phyloP scores from a whole-genome alignment of 1,140 invertebrate species.

The Amphibalanus amphitrite region DNA sequence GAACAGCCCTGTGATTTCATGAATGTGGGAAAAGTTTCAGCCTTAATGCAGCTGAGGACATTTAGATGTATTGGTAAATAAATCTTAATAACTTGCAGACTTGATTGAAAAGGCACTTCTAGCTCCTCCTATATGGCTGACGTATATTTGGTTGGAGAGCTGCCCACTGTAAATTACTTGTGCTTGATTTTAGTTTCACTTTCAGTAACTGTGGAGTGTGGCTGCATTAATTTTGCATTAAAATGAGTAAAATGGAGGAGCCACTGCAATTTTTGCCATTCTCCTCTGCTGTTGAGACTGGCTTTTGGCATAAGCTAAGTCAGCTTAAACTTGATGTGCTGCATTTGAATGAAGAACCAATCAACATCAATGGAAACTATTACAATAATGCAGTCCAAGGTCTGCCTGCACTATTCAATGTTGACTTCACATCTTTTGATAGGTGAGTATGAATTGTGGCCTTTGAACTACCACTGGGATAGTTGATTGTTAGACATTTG shows the following conservation, averaged over 20 bases:
- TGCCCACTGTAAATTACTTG: no score
- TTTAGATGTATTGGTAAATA: no score
- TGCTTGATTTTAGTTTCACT: no score
- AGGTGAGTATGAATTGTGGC: slow-evolving; percentile 34
- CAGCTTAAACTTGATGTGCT: slow-evolving; percentile 76
- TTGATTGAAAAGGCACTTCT: no score
- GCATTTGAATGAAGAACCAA: slow-evolving; percentile 52
- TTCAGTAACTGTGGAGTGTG: slow-evolving; percentile 10
- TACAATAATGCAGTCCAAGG: slow-evolving; percentile 35
- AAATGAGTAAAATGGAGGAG: slow-evolving; percentile 3
- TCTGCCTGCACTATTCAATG: slow-evolving; percentile 30
- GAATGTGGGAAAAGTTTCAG: no score
- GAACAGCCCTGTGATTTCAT: no score
- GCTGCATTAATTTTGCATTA: slow-evolving; percentile 9
- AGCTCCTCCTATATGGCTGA: no score
- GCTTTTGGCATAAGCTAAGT: slow-evolving; percentile 79
- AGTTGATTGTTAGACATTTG: neutral
- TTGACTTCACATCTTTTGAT: slow-evolving; percentile 66
- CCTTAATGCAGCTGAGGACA: no score
- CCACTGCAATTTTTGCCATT: slow-evolving; percentile 34
- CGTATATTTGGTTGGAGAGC: no score
- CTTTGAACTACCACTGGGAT: slow-evolving; percentile 6
- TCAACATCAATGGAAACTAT: slow-evolving; percentile 53
- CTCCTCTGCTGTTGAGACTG: slow-evolving; percentile 44
- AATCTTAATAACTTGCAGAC: no score